Evolutionary conservation across 2,888 invertebrate species (phyloP).

Genomic region (Megalurothrips usitatus): DNA sequence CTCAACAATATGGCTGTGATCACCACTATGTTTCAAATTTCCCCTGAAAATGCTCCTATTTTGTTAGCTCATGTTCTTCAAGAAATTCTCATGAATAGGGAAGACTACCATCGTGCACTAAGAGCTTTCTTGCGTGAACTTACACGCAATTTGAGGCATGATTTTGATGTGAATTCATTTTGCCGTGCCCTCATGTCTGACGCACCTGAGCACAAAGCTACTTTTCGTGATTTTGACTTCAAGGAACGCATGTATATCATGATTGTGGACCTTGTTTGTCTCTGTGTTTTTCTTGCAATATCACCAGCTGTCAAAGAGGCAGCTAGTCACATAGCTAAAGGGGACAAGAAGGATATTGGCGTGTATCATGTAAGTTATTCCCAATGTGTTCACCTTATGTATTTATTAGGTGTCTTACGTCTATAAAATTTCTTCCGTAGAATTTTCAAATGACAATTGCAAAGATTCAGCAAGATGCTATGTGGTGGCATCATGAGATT

Average conservation of each 20-base stretch:
- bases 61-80: conserved; percentile 68
- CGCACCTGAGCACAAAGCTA: conserved; percentile 46
- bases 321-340: conserved; percentile 51
- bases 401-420: neutral
- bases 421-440: neutral
- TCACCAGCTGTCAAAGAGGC: conserved; percentile 70
- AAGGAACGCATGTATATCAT: conserved; percentile 80
- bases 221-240: conserved; percentile 58
- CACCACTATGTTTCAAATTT: conserved; percentile 79
- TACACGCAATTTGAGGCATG: conserved; percentile 75
- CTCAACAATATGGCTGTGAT: conserved; percentile 93
- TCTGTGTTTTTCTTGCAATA: conserved; percentile 79
- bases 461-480: conserved; percentile 74
- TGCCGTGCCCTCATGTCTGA: conserved; percentile 70
- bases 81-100: conserved; percentile 79
- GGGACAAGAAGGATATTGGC: conserved; percentile 51
- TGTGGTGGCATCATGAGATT: conserved; percentile 82
- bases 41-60: conserved; percentile 74
- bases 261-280: conserved; percentile 76
- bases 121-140: conserved; percentile 84
- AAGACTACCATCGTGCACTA: conserved; percentile 84
- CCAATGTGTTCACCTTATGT: neutral
- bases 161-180: conserved; percentile 73
- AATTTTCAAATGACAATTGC: conserved; percentile 48
- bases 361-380: neutral